Evolutionary conservation across 2,888 invertebrate genomes (phyloP).

Genomic region (Scaptodrosophila latifasciaeformis): DNA sequence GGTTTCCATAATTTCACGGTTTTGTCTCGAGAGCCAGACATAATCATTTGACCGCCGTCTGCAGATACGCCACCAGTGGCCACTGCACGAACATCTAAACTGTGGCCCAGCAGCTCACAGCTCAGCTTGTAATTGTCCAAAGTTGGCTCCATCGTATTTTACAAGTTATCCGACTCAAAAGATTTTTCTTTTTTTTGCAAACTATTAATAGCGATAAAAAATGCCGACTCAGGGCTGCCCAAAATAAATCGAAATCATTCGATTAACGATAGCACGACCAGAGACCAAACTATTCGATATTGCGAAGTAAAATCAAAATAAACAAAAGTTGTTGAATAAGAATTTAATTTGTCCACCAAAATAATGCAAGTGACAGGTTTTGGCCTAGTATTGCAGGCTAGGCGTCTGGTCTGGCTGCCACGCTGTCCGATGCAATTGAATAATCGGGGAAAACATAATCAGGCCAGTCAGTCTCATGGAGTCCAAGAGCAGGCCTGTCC

Average conservation of each 20-base stretch:
- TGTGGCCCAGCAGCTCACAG: conserved; percentile 86
- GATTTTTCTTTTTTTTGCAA: too few relatives aligned
- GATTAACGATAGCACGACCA: too few relatives aligned
- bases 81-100: conserved; percentile 89
- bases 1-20: conserved; percentile 91
- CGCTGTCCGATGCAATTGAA: background rate
- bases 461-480: conserved; percentile 11
- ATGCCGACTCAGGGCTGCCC: too few relatives aligned
- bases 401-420: conserved; percentile 2
- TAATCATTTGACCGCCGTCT: conserved; percentile 81
- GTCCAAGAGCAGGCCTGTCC: background rate
- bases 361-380: too few relatives aligned
- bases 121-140: conserved; percentile 84
- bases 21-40: conserved; percentile 92
- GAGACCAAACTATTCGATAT: too few relatives aligned
- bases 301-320: too few relatives aligned
- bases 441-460: conserved; percentile 2
- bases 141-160: conserved; percentile 50
- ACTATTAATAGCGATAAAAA: too few relatives aligned
- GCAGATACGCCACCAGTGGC: conserved; percentile 75
- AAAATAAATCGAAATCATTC: too few relatives aligned
- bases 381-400: too few relatives aligned
- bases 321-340: too few relatives aligned
- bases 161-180: too few relatives aligned
- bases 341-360: too few relatives aligned